Evolutionary conservation across 2,113 vertebrate genomes (phyloP).

Genomic region (Onychostoma macrolepis): DNA sequence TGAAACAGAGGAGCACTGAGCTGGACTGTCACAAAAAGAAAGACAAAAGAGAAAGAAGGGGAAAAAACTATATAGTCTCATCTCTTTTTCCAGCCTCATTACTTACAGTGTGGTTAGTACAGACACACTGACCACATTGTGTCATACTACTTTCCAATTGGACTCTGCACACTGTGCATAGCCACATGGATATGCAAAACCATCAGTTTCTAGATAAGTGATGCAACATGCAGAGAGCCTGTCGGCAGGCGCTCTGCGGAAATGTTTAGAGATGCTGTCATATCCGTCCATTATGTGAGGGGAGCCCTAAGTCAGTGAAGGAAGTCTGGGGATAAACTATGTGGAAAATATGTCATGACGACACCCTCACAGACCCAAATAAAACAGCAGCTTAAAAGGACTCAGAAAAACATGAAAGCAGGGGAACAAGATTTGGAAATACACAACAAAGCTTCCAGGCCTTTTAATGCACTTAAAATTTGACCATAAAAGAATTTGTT

Average conservation of each 20-base stretch:
- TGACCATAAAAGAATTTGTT: neutral
- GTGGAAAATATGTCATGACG: neutral
- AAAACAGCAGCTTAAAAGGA: slow-evolving; percentile 10
- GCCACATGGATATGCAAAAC: slow-evolving; percentile 4
- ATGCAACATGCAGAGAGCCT: neutral
- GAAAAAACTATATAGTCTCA: neutral
- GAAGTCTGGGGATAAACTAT: slow-evolving; percentile 39
- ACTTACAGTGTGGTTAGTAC: neutral
- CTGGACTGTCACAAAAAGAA: neutral
- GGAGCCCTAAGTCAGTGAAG: neutral
- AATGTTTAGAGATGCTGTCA: slow-evolving; percentile 36
- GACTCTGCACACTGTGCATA: neutral
- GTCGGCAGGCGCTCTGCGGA: slow-evolving; percentile 18
- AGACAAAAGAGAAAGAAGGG: neutral
- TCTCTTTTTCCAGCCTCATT: slow-evolving; percentile 11
- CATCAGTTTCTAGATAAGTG: slow-evolving; percentile 20
- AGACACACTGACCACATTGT: slow-evolving; percentile 29
- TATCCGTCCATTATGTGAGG: slow-evolving; percentile 32
- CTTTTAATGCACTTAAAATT: neutral
- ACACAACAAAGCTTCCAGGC: neutral
- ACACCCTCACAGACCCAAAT: slow-evolving; percentile 12
- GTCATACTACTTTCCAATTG: neutral
- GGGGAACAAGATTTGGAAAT: neutral
- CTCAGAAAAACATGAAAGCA: neutral
- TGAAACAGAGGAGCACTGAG: neutral